These are phyloP conservation scores for Yponomeuta evonymella DNA, from an alignment of 2,888 invertebrate species.

Conservation along the genomic window DNA sequence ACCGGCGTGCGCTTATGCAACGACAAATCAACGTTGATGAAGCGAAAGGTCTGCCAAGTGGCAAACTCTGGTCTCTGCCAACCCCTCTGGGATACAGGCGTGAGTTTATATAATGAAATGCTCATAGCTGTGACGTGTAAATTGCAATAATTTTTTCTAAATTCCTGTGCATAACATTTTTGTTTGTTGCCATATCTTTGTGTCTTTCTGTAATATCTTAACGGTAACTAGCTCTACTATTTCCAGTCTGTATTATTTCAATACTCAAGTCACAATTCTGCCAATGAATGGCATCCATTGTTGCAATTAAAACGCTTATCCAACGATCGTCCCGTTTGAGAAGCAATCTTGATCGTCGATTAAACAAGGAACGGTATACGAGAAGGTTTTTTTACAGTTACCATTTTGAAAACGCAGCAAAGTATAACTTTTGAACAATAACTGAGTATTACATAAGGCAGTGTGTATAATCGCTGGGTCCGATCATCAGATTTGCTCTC, in stretches of 20 bases:
- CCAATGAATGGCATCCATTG: conserved; percentile 12
- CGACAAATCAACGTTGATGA: too few species aligned
- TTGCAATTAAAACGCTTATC: conserved; percentile 16
- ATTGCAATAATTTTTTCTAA: too few species aligned
- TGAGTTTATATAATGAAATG: too few species aligned
- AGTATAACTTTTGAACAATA: conserved; percentile 36
- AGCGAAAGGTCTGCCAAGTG: too few species aligned
- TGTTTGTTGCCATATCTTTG: too few species aligned
- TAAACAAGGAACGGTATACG: conserved; percentile 15
- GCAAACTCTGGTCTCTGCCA: not conserved
- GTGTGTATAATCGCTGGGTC: conserved; percentile 52
- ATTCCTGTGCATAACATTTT: too few species aligned
- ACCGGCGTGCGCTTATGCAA: too few species aligned
- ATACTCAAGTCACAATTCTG: conserved; percentile 6
- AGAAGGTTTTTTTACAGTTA: conserved; percentile 18
- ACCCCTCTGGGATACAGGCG: too few species aligned
- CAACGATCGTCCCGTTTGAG: conserved; percentile 9
- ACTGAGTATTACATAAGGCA: conserved; percentile 52
- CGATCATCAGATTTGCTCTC: conserved; percentile 64
- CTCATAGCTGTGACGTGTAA: too few species aligned
- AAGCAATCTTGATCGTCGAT: conserved; percentile 9
- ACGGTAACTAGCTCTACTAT: not conserved
- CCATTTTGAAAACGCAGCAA: not conserved
- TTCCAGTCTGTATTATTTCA: conserved; percentile 1
- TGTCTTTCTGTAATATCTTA: too few species aligned